phyloP scores from a whole-genome alignment of 2,888 invertebrate genomes.

The Chymomyza caudatula region DNA sequence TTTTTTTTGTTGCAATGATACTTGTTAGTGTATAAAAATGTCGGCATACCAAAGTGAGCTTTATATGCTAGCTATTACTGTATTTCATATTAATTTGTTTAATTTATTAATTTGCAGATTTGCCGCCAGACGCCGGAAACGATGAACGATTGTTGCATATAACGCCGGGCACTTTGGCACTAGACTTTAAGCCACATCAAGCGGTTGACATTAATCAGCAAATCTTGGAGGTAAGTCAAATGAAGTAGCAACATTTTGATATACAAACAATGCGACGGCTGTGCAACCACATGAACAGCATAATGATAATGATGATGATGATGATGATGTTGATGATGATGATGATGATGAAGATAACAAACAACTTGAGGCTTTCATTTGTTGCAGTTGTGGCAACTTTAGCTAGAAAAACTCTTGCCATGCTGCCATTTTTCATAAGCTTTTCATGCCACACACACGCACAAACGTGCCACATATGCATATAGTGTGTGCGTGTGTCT shows the following conservation, averaged over 20 bases:
- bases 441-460: conserved; percentile 10
- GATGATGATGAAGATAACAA: too few relatives aligned
- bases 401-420: neutral
- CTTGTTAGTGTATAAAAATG: too few relatives aligned
- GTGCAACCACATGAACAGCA: neutral
- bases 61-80: too few relatives aligned
- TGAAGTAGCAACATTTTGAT: neutral
- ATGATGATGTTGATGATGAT: neutral
- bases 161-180: conserved; percentile 73
- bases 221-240: conserved; percentile 76
- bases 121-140: conserved; percentile 77
- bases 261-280: neutral
- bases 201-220: conserved; percentile 77
- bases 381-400: neutral
- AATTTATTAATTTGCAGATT: conserved; percentile 71
- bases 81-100: conserved; percentile 21
- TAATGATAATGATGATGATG: neutral
- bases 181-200: conserved; percentile 74
- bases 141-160: conserved; percentile 76
- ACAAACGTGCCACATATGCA: conserved; percentile 15
- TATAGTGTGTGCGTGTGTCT: conserved; percentile 1
- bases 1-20: too few relatives aligned
- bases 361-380: too few relatives aligned
- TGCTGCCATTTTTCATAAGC: conserved; percentile 9
- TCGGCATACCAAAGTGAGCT: too few relatives aligned